Evolutionary conservation across 92 coral and sea anemone species (phyloP).

Genomic region (Heliopora coerulea): DNA sequence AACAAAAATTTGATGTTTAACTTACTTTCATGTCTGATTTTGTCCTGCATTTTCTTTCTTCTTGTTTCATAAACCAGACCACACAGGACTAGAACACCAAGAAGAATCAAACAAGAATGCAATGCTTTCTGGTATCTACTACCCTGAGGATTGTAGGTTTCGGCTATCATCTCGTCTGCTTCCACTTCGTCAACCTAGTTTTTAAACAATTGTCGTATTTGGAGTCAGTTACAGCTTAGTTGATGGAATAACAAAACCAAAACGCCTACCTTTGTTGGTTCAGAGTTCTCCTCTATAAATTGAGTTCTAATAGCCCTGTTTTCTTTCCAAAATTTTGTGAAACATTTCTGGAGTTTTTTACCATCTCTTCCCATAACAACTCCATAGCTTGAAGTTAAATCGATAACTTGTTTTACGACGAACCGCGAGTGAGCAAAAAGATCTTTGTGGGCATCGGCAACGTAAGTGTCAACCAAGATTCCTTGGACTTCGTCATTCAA

Average conservation of each 20-base stretch:
- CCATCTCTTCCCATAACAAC: constrained; percentile 18
- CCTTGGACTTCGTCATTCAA: constrained; percentile 58
- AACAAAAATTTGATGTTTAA: not conserved
- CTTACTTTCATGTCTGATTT: not conserved
- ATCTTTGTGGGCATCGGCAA: constrained; percentile 63
- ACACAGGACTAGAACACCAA: constrained; percentile 1
- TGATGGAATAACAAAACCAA: no score
- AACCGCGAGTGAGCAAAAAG: constrained; percentile 31
- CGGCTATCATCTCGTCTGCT: not conserved
- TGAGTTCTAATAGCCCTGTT: not conserved
- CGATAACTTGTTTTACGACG: not conserved
- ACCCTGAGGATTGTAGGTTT: constrained; percentile 19
- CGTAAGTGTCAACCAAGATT: constrained; percentile 71
- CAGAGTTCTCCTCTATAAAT: constrained; percentile 1
- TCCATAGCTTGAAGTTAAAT: constrained; percentile 20
- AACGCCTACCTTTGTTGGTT: not conserved
- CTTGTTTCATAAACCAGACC: constrained; percentile 12
- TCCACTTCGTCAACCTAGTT: not conserved
- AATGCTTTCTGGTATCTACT: not conserved
- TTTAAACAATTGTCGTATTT: no score
- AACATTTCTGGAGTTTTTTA: constrained; percentile 22
- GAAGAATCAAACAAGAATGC: not conserved
- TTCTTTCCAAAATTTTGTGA: constrained; percentile 14
- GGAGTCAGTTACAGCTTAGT: no score
- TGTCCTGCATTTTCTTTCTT: not conserved